A percentile compares a stretch with the other conserved stretches of the same genome.
Conservation (phyloP, 2,888 invertebrate species). For the Scotopteryx bipunctaria region DNA sequence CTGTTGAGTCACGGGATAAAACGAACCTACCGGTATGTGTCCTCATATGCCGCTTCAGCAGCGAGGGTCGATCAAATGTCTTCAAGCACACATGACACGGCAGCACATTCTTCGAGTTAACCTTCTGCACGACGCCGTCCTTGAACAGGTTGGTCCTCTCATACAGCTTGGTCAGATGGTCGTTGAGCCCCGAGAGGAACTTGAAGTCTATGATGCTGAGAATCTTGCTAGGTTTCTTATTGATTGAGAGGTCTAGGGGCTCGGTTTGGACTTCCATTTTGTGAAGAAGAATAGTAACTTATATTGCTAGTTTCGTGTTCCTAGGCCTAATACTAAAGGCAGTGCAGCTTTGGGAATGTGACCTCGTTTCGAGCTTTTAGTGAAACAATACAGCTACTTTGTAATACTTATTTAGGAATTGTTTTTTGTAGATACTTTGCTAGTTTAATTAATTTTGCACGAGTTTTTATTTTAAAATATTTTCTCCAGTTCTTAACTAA, state of each 20-base stretch:
- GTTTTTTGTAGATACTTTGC: too few species aligned
- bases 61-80: slow-evolving; percentile 87
- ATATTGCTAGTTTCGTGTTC: too few species aligned
- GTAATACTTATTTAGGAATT: too few species aligned
- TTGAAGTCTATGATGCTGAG: slow-evolving; percentile 68
- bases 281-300: not conserved
- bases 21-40: slow-evolving; percentile 85
- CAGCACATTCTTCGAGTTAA: slow-evolving; percentile 61
- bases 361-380: not conserved
- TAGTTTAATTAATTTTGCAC: too few species aligned
- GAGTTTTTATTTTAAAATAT: too few species aligned
- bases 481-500: too few species aligned
- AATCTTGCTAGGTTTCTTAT: slow-evolving; percentile 48
- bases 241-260: slow-evolving; percentile 70
- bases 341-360: too few species aligned
- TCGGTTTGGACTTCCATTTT: slow-evolving; percentile 66
- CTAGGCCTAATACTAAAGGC: too few species aligned
- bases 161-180: slow-evolving; percentile 68
- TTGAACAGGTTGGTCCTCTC: slow-evolving; percentile 60
- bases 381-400: too few species aligned
- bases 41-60: slow-evolving; percentile 86
- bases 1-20: not conserved
- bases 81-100: slow-evolving; percentile 86
- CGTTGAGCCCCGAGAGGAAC: slow-evolving; percentile 69
- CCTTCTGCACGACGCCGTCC: slow-evolving; percentile 42